phyloP scores from a whole-genome alignment of 2,888 invertebrate genomes.

The Eueremaeus valkanovi region DNA sequence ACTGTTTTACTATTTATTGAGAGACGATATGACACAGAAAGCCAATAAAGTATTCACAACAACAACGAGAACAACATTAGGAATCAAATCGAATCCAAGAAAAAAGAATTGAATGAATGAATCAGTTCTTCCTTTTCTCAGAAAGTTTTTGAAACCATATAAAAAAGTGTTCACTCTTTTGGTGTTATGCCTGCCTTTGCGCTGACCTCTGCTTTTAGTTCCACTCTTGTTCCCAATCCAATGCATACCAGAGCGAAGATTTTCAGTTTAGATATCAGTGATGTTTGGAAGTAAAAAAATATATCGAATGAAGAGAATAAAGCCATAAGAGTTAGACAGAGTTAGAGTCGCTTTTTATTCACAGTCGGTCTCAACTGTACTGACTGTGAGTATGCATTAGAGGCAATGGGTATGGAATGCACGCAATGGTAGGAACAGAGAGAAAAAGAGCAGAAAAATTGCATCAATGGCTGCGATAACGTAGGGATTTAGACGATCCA shows the following conservation, averaged over 20 bases:
- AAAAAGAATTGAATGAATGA: background rate
- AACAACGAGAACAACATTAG: background rate
- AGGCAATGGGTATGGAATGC: constrained; percentile 28
- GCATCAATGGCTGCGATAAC: constrained; percentile 9
- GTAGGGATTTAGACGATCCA: background rate
- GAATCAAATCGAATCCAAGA: background rate
- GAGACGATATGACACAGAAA: background rate
- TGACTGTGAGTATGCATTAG: background rate
- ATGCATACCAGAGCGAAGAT: background rate
- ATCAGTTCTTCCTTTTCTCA: background rate
- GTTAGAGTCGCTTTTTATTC: background rate
- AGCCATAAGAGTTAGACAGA: background rate
- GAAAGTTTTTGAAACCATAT: background rate
- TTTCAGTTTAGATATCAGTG: constrained; percentile 18
- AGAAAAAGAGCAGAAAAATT: background rate
- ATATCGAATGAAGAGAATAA: background rate
- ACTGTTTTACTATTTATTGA: background rate
- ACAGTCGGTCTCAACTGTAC: background rate
- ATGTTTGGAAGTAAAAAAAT: background rate
- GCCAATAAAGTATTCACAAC: constrained; percentile 9
- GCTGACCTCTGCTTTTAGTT: background rate
- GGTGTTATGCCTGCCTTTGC: background rate
- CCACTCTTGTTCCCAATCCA: background rate
- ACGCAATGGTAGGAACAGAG: background rate
- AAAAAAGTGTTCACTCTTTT: background rate